These are phyloP conservation scores for Ctena decussata DNA, from an alignment of 2,888 invertebrate genomes.

Conservation along the genomic window DNA sequence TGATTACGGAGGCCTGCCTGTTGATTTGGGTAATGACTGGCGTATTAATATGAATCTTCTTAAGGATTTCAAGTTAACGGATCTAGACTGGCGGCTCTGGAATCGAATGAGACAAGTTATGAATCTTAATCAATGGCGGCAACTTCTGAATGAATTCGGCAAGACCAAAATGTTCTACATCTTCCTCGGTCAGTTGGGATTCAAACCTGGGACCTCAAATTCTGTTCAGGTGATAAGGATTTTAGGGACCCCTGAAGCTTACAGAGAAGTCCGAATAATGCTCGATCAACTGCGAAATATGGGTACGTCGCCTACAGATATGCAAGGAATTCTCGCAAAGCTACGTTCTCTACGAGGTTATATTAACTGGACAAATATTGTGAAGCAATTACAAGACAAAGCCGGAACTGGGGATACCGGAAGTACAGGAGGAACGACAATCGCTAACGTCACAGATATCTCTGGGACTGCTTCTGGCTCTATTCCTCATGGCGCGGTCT, in stretches of 20 bases:
- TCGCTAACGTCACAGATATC: constrained; percentile 7
- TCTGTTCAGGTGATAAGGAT: constrained; percentile 68
- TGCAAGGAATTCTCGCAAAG: constrained; percentile 52
- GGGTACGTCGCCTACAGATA: constrained; percentile 29
- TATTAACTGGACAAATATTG: constrained; percentile 66
- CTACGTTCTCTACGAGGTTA: constrained; percentile 55
- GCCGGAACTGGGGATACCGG: constrained; percentile 20
- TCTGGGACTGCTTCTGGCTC: background rate
- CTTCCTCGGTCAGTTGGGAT: constrained; percentile 67
- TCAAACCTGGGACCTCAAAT: constrained; percentile 67
- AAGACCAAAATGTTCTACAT: constrained; percentile 68
- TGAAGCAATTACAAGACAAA: constrained; percentile 44
- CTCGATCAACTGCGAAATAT: constrained; percentile 49
- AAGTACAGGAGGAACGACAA: background rate
- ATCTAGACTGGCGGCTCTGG: constrained; percentile 64
- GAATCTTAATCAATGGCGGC: constrained; percentile 51
- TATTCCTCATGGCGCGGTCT: background rate
- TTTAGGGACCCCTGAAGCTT: constrained; percentile 67
- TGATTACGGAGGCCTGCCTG: constrained; percentile 63
- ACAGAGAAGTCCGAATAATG: constrained; percentile 51
- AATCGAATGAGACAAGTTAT: constrained; percentile 44
- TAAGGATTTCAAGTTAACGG: constrained; percentile 48
- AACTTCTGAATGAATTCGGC: constrained; percentile 65
- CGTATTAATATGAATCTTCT: constrained; percentile 53
- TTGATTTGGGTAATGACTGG: constrained; percentile 56